A percentile compares a stretch with the other conserved stretches of the same genome.
phyloP scores from a whole-genome alignment of 1,140 invertebrate genomes.

The Kradibia gibbosae region DNA sequence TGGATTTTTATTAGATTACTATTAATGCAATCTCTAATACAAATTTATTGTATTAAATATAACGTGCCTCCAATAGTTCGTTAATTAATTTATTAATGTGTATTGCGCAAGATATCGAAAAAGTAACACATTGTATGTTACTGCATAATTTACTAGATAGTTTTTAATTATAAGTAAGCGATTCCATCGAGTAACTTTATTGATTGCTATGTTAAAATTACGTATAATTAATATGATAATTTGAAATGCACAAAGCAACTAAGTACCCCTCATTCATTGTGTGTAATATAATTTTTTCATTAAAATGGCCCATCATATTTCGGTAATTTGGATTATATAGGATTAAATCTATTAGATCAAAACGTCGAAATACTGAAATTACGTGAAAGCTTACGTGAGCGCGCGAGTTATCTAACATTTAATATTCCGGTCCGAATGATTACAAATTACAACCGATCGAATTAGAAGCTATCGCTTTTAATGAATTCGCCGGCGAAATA shows the following conservation, averaged over 20 bases:
- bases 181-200: not conserved
- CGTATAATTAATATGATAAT: not conserved
- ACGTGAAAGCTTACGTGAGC: no score
- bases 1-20: not conserved
- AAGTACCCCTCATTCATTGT: not conserved
- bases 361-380: no score
- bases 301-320: no score
- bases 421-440: no score
- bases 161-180: not conserved
- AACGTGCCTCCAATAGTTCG: not conserved
- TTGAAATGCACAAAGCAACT: not conserved
- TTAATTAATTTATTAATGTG: not conserved
- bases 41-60: not conserved
- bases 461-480: no score
- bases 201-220: not conserved
- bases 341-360: no score
- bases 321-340: no score
- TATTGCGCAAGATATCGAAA: not conserved
- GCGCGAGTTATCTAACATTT: no score
- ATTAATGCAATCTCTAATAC: not conserved
- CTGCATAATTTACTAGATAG: not conserved
- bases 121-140: not conserved
- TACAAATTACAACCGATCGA: no score
- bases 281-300: not conserved
- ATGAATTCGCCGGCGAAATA: no score